phyloP scores from a whole-genome alignment of 2,888 invertebrate genomes.

The Eupithecia pulchellata region DNA sequence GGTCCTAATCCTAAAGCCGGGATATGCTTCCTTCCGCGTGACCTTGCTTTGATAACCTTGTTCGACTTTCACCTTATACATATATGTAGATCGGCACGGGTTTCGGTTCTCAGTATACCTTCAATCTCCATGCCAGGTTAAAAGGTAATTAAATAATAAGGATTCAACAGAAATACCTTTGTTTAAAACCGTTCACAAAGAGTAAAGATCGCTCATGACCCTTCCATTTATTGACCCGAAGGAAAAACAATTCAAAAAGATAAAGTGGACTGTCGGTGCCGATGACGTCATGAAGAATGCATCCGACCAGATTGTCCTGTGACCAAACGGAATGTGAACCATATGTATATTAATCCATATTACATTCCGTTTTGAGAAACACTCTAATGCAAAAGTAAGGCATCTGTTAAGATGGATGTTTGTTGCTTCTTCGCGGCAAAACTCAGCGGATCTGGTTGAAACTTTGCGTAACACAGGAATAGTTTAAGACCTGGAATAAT shows the following conservation, averaged over 20 bases:
- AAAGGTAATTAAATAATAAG: background rate
- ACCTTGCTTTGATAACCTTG: conserved; percentile 6
- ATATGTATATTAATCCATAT: background rate
- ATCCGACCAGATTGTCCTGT: conserved; percentile 39
- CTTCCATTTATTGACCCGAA: conserved; percentile 31
- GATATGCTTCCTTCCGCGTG: background rate
- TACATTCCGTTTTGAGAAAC: background rate
- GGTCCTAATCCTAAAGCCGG: background rate
- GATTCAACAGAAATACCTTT: background rate
- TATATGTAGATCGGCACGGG: background rate
- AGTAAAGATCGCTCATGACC: conserved; percentile 19
- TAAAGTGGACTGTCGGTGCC: conserved; percentile 46
- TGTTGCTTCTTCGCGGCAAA: background rate
- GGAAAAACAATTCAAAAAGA: conserved; percentile 51
- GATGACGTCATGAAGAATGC: conserved; percentile 55
- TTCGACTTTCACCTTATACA: conserved; percentile 6
- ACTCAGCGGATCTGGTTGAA: background rate
- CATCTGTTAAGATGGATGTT: conserved; percentile 5
- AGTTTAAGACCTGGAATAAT: conserved; percentile 3
- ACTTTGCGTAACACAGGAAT: background rate
- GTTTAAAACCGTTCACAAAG: background rate
- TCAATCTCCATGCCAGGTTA: background rate
- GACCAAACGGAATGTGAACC: background rate
- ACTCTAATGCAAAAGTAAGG: background rate
- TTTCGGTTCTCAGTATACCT: background rate